Percentiles rank a stretch among this genome's conserved stretches.
phyloP scores from a whole-genome alignment of 53 echinoderm and acorn worm genomes.

The Patiria pectinifera region DNA sequence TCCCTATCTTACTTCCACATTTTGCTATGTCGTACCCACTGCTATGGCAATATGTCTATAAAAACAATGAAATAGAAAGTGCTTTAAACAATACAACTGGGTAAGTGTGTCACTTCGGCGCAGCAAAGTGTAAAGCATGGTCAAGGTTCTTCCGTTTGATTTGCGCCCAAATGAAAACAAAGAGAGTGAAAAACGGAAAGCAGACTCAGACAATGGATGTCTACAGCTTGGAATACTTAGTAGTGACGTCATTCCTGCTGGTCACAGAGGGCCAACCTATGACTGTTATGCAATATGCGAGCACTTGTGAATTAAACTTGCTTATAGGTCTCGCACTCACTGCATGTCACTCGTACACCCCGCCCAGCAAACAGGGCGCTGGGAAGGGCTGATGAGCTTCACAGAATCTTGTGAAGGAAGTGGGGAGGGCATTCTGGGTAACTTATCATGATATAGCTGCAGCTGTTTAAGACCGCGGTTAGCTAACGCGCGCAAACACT shows the following conservation, averaged over 20 bases:
- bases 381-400: too few species aligned
- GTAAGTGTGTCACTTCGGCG: neutral
- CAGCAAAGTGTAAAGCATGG: constrained; percentile 16
- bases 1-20: too few species aligned
- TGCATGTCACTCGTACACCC: too few species aligned
- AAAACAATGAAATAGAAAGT: neutral
- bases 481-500: too few species aligned
- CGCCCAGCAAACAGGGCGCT: too few species aligned
- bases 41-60: neutral
- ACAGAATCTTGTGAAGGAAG: too few species aligned
- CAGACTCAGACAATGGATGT: neutral
- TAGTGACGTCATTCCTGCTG: neutral
- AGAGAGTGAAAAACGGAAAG: constrained; percentile 26
- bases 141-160: constrained; percentile 47
- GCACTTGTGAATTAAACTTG: too few species aligned
- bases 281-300: too few species aligned
- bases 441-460: too few species aligned
- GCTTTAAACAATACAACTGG: neutral
- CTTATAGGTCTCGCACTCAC: too few species aligned
- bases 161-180: constrained; percentile 31
- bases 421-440: too few species aligned
- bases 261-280: neutral
- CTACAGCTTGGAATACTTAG: neutral
- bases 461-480: too few species aligned
- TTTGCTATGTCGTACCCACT: neutral